These are phyloP conservation scores for Drosophila mojavensis DNA, from an alignment of 1,140 invertebrate genomes.

Conservation along the genomic window DNA sequence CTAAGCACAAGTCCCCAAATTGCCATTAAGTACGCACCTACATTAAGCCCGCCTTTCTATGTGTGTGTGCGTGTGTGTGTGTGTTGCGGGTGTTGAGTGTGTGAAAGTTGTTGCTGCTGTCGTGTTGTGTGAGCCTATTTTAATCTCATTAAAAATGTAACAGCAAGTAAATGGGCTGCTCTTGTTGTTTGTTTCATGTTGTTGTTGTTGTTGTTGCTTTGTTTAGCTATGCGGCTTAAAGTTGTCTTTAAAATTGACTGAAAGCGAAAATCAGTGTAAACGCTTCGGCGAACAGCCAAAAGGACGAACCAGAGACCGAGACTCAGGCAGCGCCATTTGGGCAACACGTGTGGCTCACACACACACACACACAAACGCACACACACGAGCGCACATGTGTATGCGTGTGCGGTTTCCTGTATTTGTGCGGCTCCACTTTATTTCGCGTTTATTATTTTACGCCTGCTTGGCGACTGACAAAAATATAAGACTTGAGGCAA, in stretches of 20 bases:
- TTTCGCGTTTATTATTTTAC: conserved; percentile 82
- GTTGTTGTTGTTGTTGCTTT: conserved; percentile 42
- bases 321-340: conserved; percentile 59
- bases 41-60: conserved; percentile 25
- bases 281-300: conserved; percentile 63
- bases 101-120: conserved; percentile 30
- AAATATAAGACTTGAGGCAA: conserved; percentile 53
- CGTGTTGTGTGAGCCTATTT: conserved; percentile 75
- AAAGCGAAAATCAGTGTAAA: conserved; percentile 82
- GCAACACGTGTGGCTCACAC: conserved; percentile 47
- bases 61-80: conserved; percentile 19
- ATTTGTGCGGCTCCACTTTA: conserved; percentile 73
- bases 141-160: conserved; percentile 82
- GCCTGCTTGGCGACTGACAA: conserved; percentile 76
- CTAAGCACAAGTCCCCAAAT: conserved; percentile 73
- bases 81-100: conserved; percentile 24
- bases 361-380: conserved; percentile 15
- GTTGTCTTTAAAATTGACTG: conserved; percentile 81
- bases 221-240: conserved; percentile 76
- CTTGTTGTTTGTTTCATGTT: conserved; percentile 16
- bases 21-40: conserved; percentile 79
- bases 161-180: conserved; percentile 66
- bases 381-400: conserved; percentile 18
- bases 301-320: conserved; percentile 9
- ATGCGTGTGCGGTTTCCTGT: conserved; percentile 55